A percentile compares a stretch with the other conserved stretches of the same genome.
Evolutionary conservation across 2,888 invertebrate species (phyloP).

Genomic region (Thyatira batis): DNA sequence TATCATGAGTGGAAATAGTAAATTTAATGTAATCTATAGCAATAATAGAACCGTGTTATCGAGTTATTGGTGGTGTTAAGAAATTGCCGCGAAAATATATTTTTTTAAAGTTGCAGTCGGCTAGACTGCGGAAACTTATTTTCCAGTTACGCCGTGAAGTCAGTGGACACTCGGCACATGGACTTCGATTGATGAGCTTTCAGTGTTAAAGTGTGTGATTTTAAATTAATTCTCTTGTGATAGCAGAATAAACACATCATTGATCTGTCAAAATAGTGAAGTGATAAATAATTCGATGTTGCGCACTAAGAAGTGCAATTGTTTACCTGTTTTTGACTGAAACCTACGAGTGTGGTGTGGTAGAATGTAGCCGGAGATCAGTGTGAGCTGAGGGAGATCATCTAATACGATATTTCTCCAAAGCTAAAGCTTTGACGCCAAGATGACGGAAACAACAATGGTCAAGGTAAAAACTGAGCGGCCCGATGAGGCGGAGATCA

Average conservation of each 20-base stretch:
- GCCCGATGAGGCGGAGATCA: slow-evolving; percentile 93
- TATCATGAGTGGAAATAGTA: slow-evolving; percentile 46
- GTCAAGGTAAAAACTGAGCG: slow-evolving; percentile 87
- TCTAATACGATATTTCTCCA: slow-evolving; percentile 3
- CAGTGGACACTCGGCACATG: slow-evolving; percentile 49
- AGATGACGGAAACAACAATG: slow-evolving; percentile 54
- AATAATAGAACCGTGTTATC: slow-evolving; percentile 19
- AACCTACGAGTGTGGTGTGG: slow-evolving; percentile 40
- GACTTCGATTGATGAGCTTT: slow-evolving; percentile 35
- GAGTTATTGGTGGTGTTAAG: slow-evolving; percentile 20
- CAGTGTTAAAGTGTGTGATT: slow-evolving; percentile 30
- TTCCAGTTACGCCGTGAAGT: slow-evolving; percentile 32
- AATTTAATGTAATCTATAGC: slow-evolving; percentile 28
- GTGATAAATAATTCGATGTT: slow-evolving; percentile 55
- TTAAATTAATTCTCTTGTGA: slow-evolving; percentile 7
- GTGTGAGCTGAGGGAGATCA: slow-evolving; percentile 18
- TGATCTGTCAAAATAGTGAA: slow-evolving; percentile 67
- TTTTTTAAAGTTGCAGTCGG: slow-evolving; percentile 55
- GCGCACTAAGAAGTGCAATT: slow-evolving; percentile 50
- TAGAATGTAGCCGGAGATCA: slow-evolving; percentile 65
- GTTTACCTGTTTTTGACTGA: slow-evolving; percentile 66
- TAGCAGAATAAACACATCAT: slow-evolving; percentile 30
- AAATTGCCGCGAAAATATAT: slow-evolving; percentile 52
- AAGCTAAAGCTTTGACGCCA: slow-evolving; percentile 21
- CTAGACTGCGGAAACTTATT: slow-evolving; percentile 54